These are phyloP conservation scores for Elymnias hypermnestra DNA, from an alignment of 1,140 invertebrate genomes.

Conservation along the genomic window DNA sequence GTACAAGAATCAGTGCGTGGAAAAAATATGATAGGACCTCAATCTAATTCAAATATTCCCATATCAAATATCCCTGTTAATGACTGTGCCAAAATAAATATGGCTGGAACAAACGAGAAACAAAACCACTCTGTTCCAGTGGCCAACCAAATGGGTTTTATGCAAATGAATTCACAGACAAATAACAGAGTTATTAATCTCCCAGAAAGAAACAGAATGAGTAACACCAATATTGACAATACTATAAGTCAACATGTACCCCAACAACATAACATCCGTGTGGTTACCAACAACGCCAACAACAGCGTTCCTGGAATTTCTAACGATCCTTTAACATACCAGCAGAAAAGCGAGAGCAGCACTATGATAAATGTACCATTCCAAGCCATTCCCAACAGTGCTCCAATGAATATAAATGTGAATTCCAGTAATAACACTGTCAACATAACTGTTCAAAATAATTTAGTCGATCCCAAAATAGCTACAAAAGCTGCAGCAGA, in stretches of 20 bases:
- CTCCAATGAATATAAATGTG: conserved; percentile 70
- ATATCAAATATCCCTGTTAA: conserved; percentile 45
- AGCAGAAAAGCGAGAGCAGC: conserved; percentile 57
- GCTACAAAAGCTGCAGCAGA: conserved; percentile 62
- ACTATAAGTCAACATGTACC: conserved; percentile 59
- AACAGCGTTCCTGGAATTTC: conserved; percentile 46
- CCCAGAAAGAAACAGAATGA: conserved; percentile 62
- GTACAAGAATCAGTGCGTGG: conserved; percentile 48
- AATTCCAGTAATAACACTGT: conserved; percentile 71
- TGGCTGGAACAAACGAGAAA: conserved; percentile 52
- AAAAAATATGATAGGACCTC: conserved; percentile 56
- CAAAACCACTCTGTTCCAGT: conserved; percentile 64
- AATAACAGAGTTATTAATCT: conserved; percentile 69
- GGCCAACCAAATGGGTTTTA: conserved; percentile 66
- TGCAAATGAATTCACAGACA: conserved; percentile 69
- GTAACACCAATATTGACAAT: conserved; percentile 48
- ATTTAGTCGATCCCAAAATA: conserved; percentile 68
- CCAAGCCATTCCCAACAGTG: conserved; percentile 68
- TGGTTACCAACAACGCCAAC: conserved; percentile 59
- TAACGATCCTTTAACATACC: conserved; percentile 53
- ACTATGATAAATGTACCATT: conserved; percentile 71
- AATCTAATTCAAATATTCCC: conserved; percentile 39
- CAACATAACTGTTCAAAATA: conserved; percentile 69
- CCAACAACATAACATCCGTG: conserved; percentile 66
- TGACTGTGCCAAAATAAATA: conserved; percentile 64